Conservation (phyloP, 2,888 invertebrate species). For the Macrophya alboannulata region DNA sequence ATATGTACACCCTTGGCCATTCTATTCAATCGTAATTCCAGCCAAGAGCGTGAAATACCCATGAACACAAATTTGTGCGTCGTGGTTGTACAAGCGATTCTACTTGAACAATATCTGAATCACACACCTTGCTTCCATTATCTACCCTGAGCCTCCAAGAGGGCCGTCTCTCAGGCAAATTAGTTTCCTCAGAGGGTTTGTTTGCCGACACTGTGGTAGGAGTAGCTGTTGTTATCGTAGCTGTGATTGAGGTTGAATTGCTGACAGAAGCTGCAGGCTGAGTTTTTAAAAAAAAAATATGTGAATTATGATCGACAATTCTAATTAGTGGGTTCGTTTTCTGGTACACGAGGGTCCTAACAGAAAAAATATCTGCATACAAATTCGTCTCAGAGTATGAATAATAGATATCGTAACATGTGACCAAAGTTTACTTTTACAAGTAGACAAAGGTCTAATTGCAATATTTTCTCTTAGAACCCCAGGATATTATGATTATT, state of each 20-base stretch:
- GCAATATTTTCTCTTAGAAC: constrained; percentile 7
- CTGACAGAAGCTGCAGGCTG: constrained; percentile 77
- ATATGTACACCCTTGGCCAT: constrained; percentile 46
- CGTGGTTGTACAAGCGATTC: constrained; percentile 66
- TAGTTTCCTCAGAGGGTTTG: constrained; percentile 77
- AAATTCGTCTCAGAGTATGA: background rate
- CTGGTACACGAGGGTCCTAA: background rate
- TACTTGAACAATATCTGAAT: constrained; percentile 69
- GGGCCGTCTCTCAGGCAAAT: constrained; percentile 89
- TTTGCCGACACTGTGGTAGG: constrained; percentile 81
- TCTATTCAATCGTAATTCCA: constrained; percentile 69
- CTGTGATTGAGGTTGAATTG: constrained; percentile 80
- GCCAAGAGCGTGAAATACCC: constrained; percentile 71
- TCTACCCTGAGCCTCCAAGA: constrained; percentile 96
- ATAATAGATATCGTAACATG: background rate
- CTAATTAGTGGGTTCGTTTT: background rate
- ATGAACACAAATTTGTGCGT: constrained; percentile 73
- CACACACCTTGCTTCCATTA: constrained; percentile 92
- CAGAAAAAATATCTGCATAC: background rate
- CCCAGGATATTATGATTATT: constrained; percentile 7
- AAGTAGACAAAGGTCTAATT: background rate
- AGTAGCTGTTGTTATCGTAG: constrained; percentile 83
- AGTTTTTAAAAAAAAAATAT: constrained; percentile 71
- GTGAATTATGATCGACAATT: constrained; percentile 59
- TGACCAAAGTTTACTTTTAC: background rate